Evolutionary conservation across 2,797 vertebrate species (phyloP), one percentile per base, ranked within the genome.

Genomic region (Eulemur rubriventer): DNA sequence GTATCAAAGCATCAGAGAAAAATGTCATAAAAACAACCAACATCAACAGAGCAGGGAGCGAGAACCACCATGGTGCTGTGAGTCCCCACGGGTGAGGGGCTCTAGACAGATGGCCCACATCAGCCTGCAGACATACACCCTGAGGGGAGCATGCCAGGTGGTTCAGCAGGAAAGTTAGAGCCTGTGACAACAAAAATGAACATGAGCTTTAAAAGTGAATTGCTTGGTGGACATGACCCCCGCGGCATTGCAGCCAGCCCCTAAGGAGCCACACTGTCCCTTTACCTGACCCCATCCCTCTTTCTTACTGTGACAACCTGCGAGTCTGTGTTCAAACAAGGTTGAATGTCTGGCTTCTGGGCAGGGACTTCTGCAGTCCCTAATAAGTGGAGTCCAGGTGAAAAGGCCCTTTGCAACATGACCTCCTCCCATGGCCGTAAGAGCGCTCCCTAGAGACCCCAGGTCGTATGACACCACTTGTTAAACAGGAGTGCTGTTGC

Each of bases 281-380:
- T 84, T 89, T 86, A 0, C 0, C 85, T 75, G 96, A 86, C 93
- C 93, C 92, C 94, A 92, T 80, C 93, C 52, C 82, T 0, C 59
- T 88, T 94, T 2, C 0, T 92, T 91, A 85, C 65, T 92, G 97
- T 93, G 96, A 82, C 86, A 0, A 1, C 94, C 96, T 96, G 20
- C 20, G 46, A 93, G 88, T 96, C 95, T 87, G 95, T 91, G 97
- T 98, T 98, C 98, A 98, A 97, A 97, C 84, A 95, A 98, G 97
- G 97, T 97, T 94, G 88, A 94, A 52, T 65, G 94, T 96, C 96
- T 97, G 95, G 89, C 85, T 98, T 98, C 97, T 97, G 98, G 97
- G 96, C 97, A 97, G 95, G 92, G 94, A 92, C 89, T 97, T 98
- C 96, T 97, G 70, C 69, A 98, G 96, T 94, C 85, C 91, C 94